phyloP scores from a whole-genome alignment of 1,140 invertebrate species.

The Drosophila ironensis region DNA sequence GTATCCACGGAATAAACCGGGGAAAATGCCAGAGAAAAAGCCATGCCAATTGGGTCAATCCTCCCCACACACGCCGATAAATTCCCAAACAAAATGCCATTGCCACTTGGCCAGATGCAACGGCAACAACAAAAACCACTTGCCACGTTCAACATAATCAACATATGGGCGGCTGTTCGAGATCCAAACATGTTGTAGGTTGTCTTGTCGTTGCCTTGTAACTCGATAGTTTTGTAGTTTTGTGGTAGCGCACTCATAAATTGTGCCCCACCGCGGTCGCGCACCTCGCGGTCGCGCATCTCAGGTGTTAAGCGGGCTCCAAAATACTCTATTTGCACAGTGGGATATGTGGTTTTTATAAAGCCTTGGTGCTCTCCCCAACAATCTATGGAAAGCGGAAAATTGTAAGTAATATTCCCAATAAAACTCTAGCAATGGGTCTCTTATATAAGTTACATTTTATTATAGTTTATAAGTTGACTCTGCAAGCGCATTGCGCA shows the following conservation, averaged over 20 bases:
- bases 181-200: constrained; percentile 74
- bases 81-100: constrained; percentile 62
- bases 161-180: constrained; percentile 58
- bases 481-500: constrained; percentile 18
- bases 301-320: constrained; percentile 70
- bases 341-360: neutral
- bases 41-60: constrained; percentile 64
- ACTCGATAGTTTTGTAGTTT: constrained; percentile 77
- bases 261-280: constrained; percentile 42
- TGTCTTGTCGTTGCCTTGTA: constrained; percentile 77
- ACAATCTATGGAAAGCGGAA: too few species aligned
- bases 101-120: constrained; percentile 48
- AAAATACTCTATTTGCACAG: constrained; percentile 16
- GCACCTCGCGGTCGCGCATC: constrained; percentile 45
- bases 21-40: constrained; percentile 29
- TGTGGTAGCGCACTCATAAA: constrained; percentile 79
- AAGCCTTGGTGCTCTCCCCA: neutral
- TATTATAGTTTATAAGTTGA: too few species aligned
- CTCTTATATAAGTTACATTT: too few species aligned
- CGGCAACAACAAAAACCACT: constrained; percentile 24
- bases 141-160: constrained; percentile 66
- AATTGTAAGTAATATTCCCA: too few species aligned
- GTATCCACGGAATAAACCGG: constrained; percentile 10
- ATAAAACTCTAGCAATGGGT: too few species aligned
- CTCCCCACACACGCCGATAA: constrained; percentile 38